Evolutionary conservation across 2,888 invertebrate genomes (phyloP).

Genomic region (Halocaridina rubra): DNA sequence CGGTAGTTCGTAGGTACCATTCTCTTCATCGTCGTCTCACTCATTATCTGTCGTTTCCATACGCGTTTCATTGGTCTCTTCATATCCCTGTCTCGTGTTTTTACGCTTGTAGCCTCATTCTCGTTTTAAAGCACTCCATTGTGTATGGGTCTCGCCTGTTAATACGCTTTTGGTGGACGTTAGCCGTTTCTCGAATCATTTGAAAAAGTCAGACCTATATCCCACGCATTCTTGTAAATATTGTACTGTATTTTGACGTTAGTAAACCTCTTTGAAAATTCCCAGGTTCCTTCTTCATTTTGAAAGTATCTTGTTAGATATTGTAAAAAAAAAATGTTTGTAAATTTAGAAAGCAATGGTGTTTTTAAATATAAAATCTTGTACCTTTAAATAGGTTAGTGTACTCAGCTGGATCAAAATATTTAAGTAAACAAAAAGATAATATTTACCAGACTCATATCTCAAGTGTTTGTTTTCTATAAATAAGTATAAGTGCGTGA

Average conservation of each 20-base stretch:
- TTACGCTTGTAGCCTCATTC: background rate
- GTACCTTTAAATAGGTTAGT: slow-evolving; percentile 13
- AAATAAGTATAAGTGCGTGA: background rate
- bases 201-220: too few species aligned
- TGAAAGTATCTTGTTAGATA: slow-evolving; percentile 20
- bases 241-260: slow-evolving; percentile 31
- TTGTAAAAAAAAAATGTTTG: slow-evolving; percentile 42
- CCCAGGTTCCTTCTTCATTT: slow-evolving; percentile 33
- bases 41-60: too few species aligned
- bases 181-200: slow-evolving; percentile 41
- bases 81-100: background rate
- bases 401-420: slow-evolving; percentile 19
- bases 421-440: too few species aligned
- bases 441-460: background rate
- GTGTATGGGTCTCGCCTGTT: slow-evolving; percentile 48
- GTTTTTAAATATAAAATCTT: slow-evolving; percentile 38
- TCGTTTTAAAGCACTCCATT: slow-evolving; percentile 8
- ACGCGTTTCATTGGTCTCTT: background rate
- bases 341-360: slow-evolving; percentile 46
- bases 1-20: too few species aligned
- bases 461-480: slow-evolving; percentile 40
- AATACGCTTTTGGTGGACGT: slow-evolving; percentile 58
- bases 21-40: too few species aligned
- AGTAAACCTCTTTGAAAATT: slow-evolving; percentile 37
- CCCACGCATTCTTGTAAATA: slow-evolving; percentile 56